Conservation (phyloP, 2,797 vertebrate genomes). For the Eurystomus glaucurus region DNA sequence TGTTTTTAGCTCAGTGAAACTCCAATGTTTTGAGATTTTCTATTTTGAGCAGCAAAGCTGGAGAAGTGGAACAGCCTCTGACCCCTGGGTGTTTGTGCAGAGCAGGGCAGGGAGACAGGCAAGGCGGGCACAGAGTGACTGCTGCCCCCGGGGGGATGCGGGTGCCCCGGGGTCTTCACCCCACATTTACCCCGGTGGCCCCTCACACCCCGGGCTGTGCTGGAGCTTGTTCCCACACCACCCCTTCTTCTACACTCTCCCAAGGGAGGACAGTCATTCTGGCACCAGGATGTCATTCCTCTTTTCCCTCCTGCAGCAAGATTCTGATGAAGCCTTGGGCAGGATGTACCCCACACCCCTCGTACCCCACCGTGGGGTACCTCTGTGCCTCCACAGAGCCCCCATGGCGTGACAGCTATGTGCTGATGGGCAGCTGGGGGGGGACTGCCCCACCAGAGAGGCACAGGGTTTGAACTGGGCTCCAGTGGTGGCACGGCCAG, state of each 20-base stretch:
- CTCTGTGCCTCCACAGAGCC: neutral
- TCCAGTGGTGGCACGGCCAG: neutral
- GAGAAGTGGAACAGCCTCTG: constrained; percentile 60
- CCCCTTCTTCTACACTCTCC: neutral
- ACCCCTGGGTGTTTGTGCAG: neutral
- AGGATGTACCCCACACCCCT: neutral
- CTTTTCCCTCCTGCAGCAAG: neutral
- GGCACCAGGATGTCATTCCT: neutral
- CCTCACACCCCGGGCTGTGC: constrained; percentile 15
- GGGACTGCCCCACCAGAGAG: neutral
- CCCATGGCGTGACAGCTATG: rapidly evolving
- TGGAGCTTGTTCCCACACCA: neutral
- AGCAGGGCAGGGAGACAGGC: neutral
- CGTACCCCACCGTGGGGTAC: rapidly evolving
- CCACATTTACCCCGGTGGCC: neutral
- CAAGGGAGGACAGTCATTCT: neutral
- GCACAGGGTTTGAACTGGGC: rapidly evolving
- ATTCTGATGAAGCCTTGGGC: neutral
- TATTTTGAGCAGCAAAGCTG: constrained; percentile 74
- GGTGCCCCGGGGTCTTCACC: neutral
- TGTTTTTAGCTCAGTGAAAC: constrained; percentile 74
- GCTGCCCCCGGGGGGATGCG: neutral
- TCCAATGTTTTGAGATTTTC: constrained; percentile 73
- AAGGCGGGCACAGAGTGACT: rapidly evolving
- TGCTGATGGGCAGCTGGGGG: neutral